Base-by-base conservation (phyloP, 2,888 invertebrate genomes). In the Leucophenga montana region DNA sequence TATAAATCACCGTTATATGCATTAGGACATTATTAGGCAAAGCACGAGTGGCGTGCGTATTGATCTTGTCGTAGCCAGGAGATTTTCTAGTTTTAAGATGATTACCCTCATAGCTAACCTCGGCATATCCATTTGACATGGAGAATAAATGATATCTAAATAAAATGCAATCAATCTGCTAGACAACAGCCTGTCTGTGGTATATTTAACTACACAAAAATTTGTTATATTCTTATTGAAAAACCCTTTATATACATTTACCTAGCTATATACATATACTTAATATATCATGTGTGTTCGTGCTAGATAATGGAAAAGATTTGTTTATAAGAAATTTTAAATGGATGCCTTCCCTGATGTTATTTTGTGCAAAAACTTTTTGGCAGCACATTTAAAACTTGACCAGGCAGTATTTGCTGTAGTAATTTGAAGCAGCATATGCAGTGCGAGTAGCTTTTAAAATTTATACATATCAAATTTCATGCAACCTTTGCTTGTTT, bases 301-400 rank as follows among this genome's bases (percentile, higher is more conserved):
- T 66, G 68, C 66, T 66, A 71, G 73, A 73, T 75, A 75, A 71
- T 74, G 75, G 70, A 77, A 71, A 71, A 71, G 75, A 75, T 80
- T 80, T 79, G 77, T 75, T 80, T 77, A 71, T 69, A 72, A 70
- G 59, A 69, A 75, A 79, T 75, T 76, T n/a, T 73, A 76, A 80
- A 76, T 75, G 73, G 62, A 64, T 64, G 48, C 62, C 27, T 64
- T n/a, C n/a, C 18, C 61, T 61, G 8, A 39, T 14, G 33, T 39
- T 31, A 16, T 14, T 27, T 14, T 27, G 16, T n/a, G 33, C 14
- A 16, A 61, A 46, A 64, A 64, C 46, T 22, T 64, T 64, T 64
- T 64, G 62, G 62, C 62, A 64, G 62, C 16, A 31, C 48, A 64
- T 64, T 64, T 64, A 46, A 46, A 64, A 48, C 62, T 46, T 64